These are phyloP conservation scores for Elmis aenea DNA, from an alignment of 2,888 invertebrate genomes.

Conservation along the genomic window DNA sequence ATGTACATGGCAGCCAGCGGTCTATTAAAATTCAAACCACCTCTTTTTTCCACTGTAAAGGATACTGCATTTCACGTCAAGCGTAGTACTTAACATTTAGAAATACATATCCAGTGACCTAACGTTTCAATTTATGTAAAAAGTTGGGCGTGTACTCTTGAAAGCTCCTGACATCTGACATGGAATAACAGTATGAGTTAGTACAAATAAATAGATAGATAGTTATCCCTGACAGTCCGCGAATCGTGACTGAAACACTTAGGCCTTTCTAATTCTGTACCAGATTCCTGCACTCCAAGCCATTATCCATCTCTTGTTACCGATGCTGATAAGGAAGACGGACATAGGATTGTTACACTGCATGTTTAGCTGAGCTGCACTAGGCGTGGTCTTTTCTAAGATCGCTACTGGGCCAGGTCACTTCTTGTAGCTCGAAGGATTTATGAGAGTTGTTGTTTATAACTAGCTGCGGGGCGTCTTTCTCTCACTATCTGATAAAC, in stretches of 20 bases:
- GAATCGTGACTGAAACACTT: slow-evolving; percentile 39
- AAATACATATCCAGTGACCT: too few relatives aligned
- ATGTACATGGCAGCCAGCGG: too few relatives aligned
- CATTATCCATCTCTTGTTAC: slow-evolving; percentile 12
- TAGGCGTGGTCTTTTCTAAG: slow-evolving; percentile 18
- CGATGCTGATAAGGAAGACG: slow-evolving; percentile 8
- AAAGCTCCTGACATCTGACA: slow-evolving; percentile 18
- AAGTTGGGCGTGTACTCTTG: slow-evolving; percentile 17
- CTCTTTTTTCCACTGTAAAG: too few relatives aligned
- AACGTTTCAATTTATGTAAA: too few relatives aligned
- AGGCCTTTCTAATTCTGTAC: slow-evolving; percentile 38
- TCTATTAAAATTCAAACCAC: too few relatives aligned
- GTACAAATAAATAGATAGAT: slow-evolving; percentile 23
- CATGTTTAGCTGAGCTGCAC: slow-evolving; percentile 12
- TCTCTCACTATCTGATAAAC: slow-evolving; percentile 17
- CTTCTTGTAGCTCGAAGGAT: slow-evolving; percentile 13
- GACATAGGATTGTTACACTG: slow-evolving; percentile 10
- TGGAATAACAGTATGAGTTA: slow-evolving; percentile 11
- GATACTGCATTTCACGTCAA: too few relatives aligned
- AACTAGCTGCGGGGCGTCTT: slow-evolving; percentile 17
- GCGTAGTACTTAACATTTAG: too few relatives aligned
- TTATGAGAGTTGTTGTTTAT: slow-evolving; percentile 18
- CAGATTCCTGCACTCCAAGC: slow-evolving; percentile 17
- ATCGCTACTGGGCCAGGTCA: slow-evolving; percentile 20
- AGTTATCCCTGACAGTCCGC: slow-evolving; percentile 28